Evolutionary conservation across 92 coral and sea anemone genomes (phyloP), one percentile per base, ranked within the genome.

Genomic region (Parazoanthus atlanticus): DNA sequence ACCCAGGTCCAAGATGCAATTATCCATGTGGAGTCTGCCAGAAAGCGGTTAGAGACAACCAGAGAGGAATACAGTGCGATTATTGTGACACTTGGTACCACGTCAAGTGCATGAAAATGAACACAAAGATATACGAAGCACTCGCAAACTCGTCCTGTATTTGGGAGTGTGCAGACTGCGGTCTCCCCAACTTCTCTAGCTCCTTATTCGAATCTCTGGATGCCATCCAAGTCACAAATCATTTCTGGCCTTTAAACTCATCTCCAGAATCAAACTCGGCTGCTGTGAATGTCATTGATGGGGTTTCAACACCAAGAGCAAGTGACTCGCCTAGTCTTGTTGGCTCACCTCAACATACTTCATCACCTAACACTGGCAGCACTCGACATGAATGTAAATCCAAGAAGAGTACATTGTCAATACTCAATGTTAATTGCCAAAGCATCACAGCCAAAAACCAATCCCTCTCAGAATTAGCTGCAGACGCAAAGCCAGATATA

Each of bases 301-400:
- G 79, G 79, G 78, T 74, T 74, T 74, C 47, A 74, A 74, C 79
- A 74, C 79, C 79, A 74, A 74, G 2, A 74, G 79, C n/a, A 74
- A 74, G 79, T 74, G 79, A 74, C 79, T 74, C 40, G 79, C 5
- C 49, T 74, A 74, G 78, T 74, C 25, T 38, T 76, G 80, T 76
- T 76, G 80, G 58, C 31, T 23, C 56, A 76, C 31, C 80, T 40
- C 58, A 38, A 76, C 80, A n/a, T 76, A 8, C 80, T 40, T 76
- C 54, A 76, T 40, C 80, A 76, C 80, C 80, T 34, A 33, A 76
- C 15, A 76, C 17, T 23, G 56, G 58, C 29, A 76, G 11, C 54
- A 40, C 26, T 76, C 54, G 80, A 40, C 31, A 29, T 13, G 52
- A 61, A 21, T 21, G n/a, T 21, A 61, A 61, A 54, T 54, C 64